These are phyloP conservation scores for Marisa cornuarietis DNA, from an alignment of 1,140 invertebrate species.

Conservation along the genomic window DNA sequence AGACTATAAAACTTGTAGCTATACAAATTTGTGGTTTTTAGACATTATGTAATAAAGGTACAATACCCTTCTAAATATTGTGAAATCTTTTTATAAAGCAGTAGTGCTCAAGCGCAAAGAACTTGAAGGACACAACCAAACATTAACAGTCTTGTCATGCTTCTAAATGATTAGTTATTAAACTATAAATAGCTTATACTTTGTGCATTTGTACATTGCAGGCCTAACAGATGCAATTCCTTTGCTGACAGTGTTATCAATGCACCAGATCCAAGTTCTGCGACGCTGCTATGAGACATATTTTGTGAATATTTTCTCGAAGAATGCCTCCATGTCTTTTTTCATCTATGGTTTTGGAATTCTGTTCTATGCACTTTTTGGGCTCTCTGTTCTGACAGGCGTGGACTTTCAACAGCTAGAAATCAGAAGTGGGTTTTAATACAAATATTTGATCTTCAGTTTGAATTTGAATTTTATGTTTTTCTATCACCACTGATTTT, in stretches of 20 bases:
- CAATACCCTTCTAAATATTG: too few species aligned
- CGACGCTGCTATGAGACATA: constrained; percentile 27
- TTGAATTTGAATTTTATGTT: neutral
- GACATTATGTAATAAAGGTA: too few species aligned
- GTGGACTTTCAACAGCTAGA: constrained; percentile 2
- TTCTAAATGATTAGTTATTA: neutral
- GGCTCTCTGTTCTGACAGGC: neutral
- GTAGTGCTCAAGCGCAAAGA: too few species aligned
- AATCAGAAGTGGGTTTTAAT: neutral
- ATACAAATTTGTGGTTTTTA: too few species aligned
- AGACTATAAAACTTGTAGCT: too few species aligned
- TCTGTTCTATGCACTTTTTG: constrained; percentile 10
- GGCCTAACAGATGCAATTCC: neutral
- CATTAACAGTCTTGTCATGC: neutral
- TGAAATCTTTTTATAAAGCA: too few species aligned
- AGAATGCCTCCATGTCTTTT: constrained; percentile 6
- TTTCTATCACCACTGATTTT: too few species aligned
- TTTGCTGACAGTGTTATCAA: constrained; percentile 16
- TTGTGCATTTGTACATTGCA: neutral
- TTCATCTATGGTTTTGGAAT: constrained; percentile 13
- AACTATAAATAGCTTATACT: neutral
- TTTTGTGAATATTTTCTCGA: constrained; percentile 14
- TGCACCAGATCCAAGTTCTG: constrained; percentile 19
- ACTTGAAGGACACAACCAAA: too few species aligned
- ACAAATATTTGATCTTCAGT: neutral